These are phyloP conservation scores for Stenurella melanura DNA, from an alignment of 2,888 invertebrate species.

Conservation along the genomic window DNA sequence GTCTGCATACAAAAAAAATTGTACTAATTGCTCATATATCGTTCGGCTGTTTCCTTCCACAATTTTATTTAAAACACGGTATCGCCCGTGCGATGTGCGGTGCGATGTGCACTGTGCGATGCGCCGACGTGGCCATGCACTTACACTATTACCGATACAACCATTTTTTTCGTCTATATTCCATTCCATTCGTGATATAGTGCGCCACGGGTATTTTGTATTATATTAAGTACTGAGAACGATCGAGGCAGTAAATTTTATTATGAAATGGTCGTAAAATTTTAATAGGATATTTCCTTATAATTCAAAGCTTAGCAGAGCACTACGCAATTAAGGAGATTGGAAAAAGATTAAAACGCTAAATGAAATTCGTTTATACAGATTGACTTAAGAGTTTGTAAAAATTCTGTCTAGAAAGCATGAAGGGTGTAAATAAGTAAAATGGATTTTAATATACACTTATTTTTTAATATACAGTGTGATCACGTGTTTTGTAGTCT, in stretches of 20 bases:
- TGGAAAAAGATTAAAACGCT: constrained; percentile 7
- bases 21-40: no score
- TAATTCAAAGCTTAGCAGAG: constrained; percentile 10
- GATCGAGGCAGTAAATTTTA: constrained; percentile 15
- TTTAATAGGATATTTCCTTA: constrained; percentile 24
- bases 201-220: background rate
- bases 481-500: no score
- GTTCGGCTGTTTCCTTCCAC: no score
- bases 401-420: no score
- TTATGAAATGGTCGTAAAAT: constrained; percentile 11
- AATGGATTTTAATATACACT: no score
- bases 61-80: no score
- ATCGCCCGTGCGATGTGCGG: no score
- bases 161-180: background rate
- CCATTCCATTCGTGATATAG: background rate
- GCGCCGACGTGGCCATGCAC: no score
- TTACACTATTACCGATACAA: background rate
- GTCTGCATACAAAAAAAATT: no score
- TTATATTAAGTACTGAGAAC: background rate
- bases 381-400: background rate
- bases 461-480: no score
- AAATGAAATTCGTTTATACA: background rate
- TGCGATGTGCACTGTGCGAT: no score
- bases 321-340: constrained; percentile 3
- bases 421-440: no score